Percentiles rank a stretch among this genome's conserved stretches.
These are phyloP conservation scores for Heliconius melpomene DNA, from an alignment of 1,140 invertebrate genomes.

Conservation along the genomic window DNA sequence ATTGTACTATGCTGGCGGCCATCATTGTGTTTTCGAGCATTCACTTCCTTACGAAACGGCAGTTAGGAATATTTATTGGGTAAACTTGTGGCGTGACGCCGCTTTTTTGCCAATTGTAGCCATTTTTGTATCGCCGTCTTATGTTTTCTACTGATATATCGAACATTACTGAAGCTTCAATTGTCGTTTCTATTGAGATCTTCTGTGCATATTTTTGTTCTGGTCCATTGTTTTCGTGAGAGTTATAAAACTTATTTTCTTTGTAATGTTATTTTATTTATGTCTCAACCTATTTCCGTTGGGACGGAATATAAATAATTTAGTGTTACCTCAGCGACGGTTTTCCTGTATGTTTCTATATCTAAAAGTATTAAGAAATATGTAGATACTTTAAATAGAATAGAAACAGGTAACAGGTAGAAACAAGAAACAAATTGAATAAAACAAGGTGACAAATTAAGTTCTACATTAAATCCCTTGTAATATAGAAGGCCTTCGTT, in stretches of 20 bases:
- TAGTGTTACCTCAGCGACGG: background rate
- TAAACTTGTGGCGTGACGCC: conserved; percentile 72
- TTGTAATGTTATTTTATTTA: conserved; percentile 7
- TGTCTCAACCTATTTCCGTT: background rate
- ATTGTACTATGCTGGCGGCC: conserved; percentile 67
- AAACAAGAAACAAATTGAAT: no score
- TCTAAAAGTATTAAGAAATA: no score
- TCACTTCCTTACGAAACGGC: conserved; percentile 75
- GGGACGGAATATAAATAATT: background rate
- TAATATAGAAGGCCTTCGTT: no score
- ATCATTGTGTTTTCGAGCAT: conserved; percentile 77
- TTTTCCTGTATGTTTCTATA: background rate
- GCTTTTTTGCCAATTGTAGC: conserved; percentile 73
- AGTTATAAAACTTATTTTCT: conserved; percentile 15
- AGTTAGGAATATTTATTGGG: conserved; percentile 79
- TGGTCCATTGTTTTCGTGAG: conserved; percentile 31
- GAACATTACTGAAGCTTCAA: conserved; percentile 60
- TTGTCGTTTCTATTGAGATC: conserved; percentile 50
- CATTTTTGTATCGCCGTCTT: conserved; percentile 62
- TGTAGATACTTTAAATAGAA: no score
- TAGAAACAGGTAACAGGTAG: no score
- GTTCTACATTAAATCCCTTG: no score
- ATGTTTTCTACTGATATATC: conserved; percentile 52
- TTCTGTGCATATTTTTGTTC: conserved; percentile 36
- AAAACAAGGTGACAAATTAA: no score